phyloP scores from a whole-genome alignment of 2,113 vertebrate species.

The Apistogramma diplotaenia region DNA sequence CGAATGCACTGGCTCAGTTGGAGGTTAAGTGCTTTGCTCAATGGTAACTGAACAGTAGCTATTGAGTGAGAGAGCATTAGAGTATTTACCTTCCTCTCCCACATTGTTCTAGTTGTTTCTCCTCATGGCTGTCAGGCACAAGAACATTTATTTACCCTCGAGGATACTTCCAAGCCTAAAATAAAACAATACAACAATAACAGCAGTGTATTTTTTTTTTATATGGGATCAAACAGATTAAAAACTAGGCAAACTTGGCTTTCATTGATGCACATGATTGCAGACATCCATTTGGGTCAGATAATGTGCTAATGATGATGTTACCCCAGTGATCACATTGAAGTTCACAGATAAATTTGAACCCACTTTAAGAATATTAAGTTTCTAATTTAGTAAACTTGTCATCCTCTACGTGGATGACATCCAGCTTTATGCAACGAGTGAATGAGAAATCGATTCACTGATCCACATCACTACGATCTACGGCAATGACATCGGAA shows the following conservation, averaged over 20 bases:
- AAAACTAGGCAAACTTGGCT: neutral
- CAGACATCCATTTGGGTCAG: neutral
- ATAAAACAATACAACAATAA: neutral
- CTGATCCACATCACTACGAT: too few species aligned
- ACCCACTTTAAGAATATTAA: neutral
- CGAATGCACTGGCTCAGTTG: neutral
- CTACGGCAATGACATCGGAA: too few species aligned
- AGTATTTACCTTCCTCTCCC: neutral
- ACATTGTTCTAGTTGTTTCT: neutral
- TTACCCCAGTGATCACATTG: neutral
- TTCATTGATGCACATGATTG: neutral
- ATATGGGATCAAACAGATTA: neutral
- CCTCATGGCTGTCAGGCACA: neutral
- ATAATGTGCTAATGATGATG: neutral
- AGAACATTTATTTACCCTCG: neutral
- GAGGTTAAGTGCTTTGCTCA: slow-evolving; percentile 30
- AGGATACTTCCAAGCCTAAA: neutral
- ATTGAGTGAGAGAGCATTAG: neutral
- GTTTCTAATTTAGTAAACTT: neutral
- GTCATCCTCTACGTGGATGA: too few species aligned
- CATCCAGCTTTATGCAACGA: too few species aligned
- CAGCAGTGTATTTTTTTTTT: neutral
- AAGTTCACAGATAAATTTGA: neutral
- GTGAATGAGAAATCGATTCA: too few species aligned
- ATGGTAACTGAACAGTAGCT: neutral